phyloP scores from a whole-genome alignment of 2,113 vertebrate genomes.

The Phalacrocorax carbo region DNA sequence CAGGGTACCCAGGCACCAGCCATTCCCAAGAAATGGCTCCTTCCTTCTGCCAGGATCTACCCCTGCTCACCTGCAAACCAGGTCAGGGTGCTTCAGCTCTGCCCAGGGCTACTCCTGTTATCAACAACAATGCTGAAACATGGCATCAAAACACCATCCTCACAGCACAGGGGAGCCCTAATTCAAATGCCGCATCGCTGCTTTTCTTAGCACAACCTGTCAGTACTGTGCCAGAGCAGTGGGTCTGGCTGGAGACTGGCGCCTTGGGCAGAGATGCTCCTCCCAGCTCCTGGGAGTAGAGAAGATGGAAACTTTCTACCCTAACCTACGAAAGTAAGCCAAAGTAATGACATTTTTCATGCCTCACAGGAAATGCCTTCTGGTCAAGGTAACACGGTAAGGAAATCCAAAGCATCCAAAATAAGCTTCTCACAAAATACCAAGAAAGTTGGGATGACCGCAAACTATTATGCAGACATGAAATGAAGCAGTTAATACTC shows the following conservation, averaged over 20 bases:
- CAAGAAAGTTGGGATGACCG: background rate
- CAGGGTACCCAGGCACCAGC: background rate
- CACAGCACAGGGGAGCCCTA: background rate
- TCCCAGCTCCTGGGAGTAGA: background rate
- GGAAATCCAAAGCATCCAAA: background rate
- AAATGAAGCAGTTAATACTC: background rate
- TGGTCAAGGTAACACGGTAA: background rate
- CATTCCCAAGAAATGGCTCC: background rate
- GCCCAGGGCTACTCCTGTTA: background rate
- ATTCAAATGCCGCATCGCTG: rapidly evolving
- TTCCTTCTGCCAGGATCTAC: background rate
- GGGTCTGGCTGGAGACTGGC: background rate
- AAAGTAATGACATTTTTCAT: background rate
- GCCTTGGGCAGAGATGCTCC: background rate
- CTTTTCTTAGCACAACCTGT: background rate
- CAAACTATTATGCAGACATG: background rate
- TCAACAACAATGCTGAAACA: background rate
- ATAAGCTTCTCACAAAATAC: background rate
- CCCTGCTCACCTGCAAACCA: background rate
- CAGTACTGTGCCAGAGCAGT: rapidly evolving
- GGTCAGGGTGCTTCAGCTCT: background rate
- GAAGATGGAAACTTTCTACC: background rate
- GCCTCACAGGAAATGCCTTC: background rate
- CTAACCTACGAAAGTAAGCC: background rate
- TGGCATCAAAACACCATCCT: background rate